Evolutionary conservation across 2,797 vertebrate genomes (phyloP), one percentile per base, ranked within the genome.

Genomic region (Xerus rutilus): DNA sequence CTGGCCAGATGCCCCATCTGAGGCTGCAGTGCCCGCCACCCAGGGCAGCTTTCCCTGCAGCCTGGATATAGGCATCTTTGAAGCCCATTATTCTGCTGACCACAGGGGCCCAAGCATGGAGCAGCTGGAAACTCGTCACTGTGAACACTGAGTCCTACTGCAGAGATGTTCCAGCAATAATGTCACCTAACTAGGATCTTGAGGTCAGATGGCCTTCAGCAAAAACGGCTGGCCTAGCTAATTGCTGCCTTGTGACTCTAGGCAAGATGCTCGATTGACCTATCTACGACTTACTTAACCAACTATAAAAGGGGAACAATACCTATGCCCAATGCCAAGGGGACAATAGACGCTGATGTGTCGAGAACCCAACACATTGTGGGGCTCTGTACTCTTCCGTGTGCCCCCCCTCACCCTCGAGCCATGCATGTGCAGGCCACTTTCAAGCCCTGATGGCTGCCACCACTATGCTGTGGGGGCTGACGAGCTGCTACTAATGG

Each of bases 401-500:
- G 14, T 20, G 83, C 78, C 70, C 25, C n/a, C 30, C 81, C 77
- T 73, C 39, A 17, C 12, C 28, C 65, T 91, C 17, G 52, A 69
- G 59, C 85, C 32, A 32, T 69, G n/a, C 10, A 14, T 0, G 13
- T 4, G 25, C 35, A 54, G 45, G 35, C 49, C 69, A 15, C 0
- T 0, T 23, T 82, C 86, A 45, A 3, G 21, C 67, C 11, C 25
- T 62, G 39, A 10, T 8, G 21, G 23, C 86, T 79, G 70, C 49
- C 3, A 25, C 13, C 65, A 54, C 88, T 94, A 62, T 2, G 2
- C 82, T 59, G 28, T 0, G 0, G 30, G 1, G 78, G 91, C 54
- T 96, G 72, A 62, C 35, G 62, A 69, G 17, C 20, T 12, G 11
- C 45, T 84, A 52, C 92, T 82, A 92, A 59, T 2, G 47, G 84